Base-by-base conservation (phyloP, 2,113 vertebrate species). In the Chlamydotis undulata region DNA sequence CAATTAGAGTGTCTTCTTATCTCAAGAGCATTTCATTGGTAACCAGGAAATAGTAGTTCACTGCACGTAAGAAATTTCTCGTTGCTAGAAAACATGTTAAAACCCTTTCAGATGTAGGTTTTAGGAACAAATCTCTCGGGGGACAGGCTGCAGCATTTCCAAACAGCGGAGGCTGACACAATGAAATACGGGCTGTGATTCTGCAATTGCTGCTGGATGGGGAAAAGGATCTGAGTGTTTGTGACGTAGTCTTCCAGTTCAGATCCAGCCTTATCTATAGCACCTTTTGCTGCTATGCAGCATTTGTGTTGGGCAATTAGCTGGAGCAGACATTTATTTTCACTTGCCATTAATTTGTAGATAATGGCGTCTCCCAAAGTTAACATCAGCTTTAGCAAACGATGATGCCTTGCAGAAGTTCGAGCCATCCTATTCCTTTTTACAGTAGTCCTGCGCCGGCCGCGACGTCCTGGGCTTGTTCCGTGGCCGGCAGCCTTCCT, bases 401-500 rank as follows among this genome's bases (percentile, higher is more conserved):
- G 59, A 12, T 18, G 56, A 57, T 19, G 19, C 33, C 8, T 12
- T 23, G 57, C 0, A 2, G 2, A 59, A 53, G 52, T 47, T 53
- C 6, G 13, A 70, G 57, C 33, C 21, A 4, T 15, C 50, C 26
- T 14, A 3, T 33, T 37, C 23, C 10, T 35, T 28, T 25, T 43
- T 10, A 10, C 33, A 24, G 50, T 4, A 5, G 28, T 23, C 83
- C 47, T 17, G 6, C 4, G 6, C 24, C 39, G n/a, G 45, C 14
- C 39, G 16, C 3, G 3, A 9, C 4, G 4, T 31, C 71, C 35
- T 12, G 31, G n/a, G 56, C 15, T 29, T 4, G 4, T 22, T 14
- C 28, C 2, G 7, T 1, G 1, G 29, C 55, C 10, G 24, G 3
- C 9, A 9, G 52, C 70, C 50, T 9, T 26, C 18, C 24, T 2